A percentile compares a stretch with the other conserved stretches of the same genome.
These are phyloP conservation scores for Eupeodes latifasciatus DNA, from an alignment of 2,888 invertebrate genomes.

Conservation along the genomic window DNA sequence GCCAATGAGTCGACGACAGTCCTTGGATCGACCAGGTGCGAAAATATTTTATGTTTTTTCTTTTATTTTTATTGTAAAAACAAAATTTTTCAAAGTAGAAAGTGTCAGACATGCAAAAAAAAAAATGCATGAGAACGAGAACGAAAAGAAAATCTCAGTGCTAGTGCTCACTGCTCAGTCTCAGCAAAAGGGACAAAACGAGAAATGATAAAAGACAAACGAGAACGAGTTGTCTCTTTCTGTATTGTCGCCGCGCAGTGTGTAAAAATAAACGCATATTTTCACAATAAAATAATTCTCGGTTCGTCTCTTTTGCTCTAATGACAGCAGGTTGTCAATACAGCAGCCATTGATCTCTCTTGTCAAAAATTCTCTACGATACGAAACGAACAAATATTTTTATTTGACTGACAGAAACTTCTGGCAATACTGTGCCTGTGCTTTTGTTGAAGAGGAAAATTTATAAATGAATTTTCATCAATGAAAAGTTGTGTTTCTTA, in stretches of 20 bases:
- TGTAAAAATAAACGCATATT: slow-evolving; percentile 72
- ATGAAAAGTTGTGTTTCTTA: slow-evolving; percentile 45
- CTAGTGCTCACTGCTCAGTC: slow-evolving; percentile 1
- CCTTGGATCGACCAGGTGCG: slow-evolving; percentile 82
- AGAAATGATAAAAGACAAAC: not conserved
- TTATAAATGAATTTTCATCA: slow-evolving; percentile 54
- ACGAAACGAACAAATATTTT: slow-evolving; percentile 11
- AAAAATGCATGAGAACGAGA: slow-evolving; percentile 24
- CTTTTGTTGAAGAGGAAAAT: slow-evolving; percentile 43
- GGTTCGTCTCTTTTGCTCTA: slow-evolving; percentile 61
- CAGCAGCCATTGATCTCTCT: slow-evolving; percentile 64
- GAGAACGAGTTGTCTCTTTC: slow-evolving; percentile 35
- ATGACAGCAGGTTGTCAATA: slow-evolving; percentile 58
- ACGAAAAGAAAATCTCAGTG: too few relatives aligned
- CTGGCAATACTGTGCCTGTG: slow-evolving; percentile 52
- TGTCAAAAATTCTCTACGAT: slow-evolving; percentile 50
- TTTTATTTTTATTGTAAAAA: slow-evolving; percentile 2
- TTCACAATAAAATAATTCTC: not conserved
- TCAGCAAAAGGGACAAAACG: slow-evolving; percentile 55
- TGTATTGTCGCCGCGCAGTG: slow-evolving; percentile 29
- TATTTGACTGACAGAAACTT: slow-evolving; percentile 21
- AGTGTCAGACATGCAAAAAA: slow-evolving; percentile 57
- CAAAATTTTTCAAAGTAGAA: slow-evolving; percentile 56
- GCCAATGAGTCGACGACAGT: slow-evolving; percentile 82
- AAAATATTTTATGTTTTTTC: slow-evolving; percentile 28